Base-by-base conservation (phyloP, 2,888 invertebrate species). In the Tuberolachnus salignus region DNA sequence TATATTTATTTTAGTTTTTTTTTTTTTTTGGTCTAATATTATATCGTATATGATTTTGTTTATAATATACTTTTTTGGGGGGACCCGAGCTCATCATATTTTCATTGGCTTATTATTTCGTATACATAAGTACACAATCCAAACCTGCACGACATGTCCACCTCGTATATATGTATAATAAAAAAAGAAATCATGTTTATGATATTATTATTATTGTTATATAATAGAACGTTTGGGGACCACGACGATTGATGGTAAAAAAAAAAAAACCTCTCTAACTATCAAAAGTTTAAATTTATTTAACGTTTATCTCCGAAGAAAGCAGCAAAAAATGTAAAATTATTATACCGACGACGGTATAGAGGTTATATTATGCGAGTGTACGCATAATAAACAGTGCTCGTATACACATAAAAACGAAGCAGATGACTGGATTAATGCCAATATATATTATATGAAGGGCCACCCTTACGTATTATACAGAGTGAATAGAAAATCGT, bases 391-490 rank as follows among this genome's bases (percentile, higher is more conserved):
- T 61, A 72, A 72, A 73, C 73, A 59, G 49, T 16, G 19, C 8
- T 57, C 46, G 49, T 69, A 78, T 34, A 34, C 34, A 34, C 74
- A 55, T 75, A 55, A 75, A 66, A 75, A 66, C 66, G 46, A 26
- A 75, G 66, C 64, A 46, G 66, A 74, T 46, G 66, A 66, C 66
- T 75, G 74, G 74, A 66, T 51, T 55, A 26, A 55, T 66, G 74
- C 74, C 74, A 75, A 75, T 64, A 44, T 73, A 66, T 55, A 66
- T 23, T 73, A 34, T 6, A 66, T 46, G 55, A 75, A 64, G 74
- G 64, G n/a, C 57, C 51, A 73, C 49, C 53, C 19, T 64, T 34
- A 34, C 34, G 34, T 34, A 34, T 34, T 34, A 34, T 34, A 34
- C 34, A 34, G 34, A 34, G 34, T 34, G 34, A 34, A 34, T 6